Evolutionary conservation across 2,113 vertebrate species (phyloP).

Genomic region (Apeltes quadracus): DNA sequence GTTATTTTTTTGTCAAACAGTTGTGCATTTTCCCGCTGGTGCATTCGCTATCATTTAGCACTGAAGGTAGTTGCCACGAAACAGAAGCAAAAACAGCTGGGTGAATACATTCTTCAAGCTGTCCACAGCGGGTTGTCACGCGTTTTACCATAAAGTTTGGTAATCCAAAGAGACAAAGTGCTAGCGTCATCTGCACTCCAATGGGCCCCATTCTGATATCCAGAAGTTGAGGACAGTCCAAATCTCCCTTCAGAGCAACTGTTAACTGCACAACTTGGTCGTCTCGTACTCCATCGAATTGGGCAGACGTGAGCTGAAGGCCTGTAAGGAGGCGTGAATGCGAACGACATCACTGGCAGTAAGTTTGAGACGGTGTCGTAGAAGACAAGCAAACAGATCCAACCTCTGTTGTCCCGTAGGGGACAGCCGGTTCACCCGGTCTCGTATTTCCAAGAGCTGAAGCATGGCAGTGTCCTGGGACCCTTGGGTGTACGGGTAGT

Average conservation of each 20-base stretch:
- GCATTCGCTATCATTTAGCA: constrained; percentile 39
- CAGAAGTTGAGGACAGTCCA: constrained; percentile 14
- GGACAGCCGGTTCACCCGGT: constrained; percentile 94
- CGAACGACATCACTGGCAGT: constrained; percentile 93
- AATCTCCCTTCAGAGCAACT: constrained; percentile 45
- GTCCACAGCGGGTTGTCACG: constrained; percentile 41
- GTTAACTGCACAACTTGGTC: constrained; percentile 98
- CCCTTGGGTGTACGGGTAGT: constrained; percentile 97
- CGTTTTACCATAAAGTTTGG: constrained; percentile 41
- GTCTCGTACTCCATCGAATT: constrained; percentile 95
- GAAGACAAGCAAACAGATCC: constrained; percentile 95
- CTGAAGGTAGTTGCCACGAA: constrained; percentile 49
- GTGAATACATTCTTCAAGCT: constrained; percentile 70
- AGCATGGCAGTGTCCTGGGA: constrained; percentile 96
- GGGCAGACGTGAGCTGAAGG: constrained; percentile 91
- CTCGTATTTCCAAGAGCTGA: constrained; percentile 93
- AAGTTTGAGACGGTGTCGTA: constrained; percentile 95
- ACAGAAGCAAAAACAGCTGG: constrained; percentile 50
- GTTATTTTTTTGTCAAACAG: constrained; percentile 44
- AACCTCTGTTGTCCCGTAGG: constrained; percentile 90
- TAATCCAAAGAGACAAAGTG: constrained; percentile 55
- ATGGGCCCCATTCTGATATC: constrained; percentile 26
- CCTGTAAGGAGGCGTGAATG: constrained; percentile 92
- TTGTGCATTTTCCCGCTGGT: constrained; percentile 55
- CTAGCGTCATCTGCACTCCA: constrained; percentile 31